Base-by-base conservation (phyloP, 2,113 vertebrate species). In the Hippocampus comes region DNA sequence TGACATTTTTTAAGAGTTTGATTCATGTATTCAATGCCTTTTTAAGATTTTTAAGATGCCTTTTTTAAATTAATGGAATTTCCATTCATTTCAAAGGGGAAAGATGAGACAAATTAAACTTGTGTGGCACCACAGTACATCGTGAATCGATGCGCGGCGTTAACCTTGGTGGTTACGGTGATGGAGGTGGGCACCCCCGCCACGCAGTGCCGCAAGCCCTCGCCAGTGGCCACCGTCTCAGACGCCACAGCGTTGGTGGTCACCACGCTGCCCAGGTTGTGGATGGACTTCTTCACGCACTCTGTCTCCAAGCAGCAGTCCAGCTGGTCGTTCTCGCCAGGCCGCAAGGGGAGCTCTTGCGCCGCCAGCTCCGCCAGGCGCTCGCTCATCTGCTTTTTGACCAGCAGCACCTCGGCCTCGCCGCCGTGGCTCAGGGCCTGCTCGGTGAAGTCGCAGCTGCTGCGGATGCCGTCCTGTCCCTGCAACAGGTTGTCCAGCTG, bases 311-410 rank as follows among this genome's bases (percentile, higher is more conserved):
- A 94, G 1, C 95, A 86, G 66, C 98, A 97, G 72, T 97, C 96
- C 86, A 99, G 77, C 84, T 99, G 96, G 68, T 95, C 91, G 0
- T 99, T 99, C 77, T 99, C 97, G 0, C 94, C 94, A 3, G 97
- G 97, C 74, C 93, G 94, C 79, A 99, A 78, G 0, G 95, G 96
- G 46, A 97, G 95, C 49, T 96, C 94, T 48, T 92, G 91, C 80
- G 86, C 92, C 0, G 95, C 95, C 82, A 99, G 91, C 21, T 97
- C 94, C 0, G 88, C 87, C 63, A 99, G 93, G 57, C 96, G 95
- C 85, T 97, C 96, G 6, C 96, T 95, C 96, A 99, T 96, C 83
- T 99, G 96, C 84, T 98, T 98, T 92, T 96, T 97, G 65, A 98
- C 95, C 86, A 98, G 92, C 76, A 99, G 93, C 72, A 98, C 96